A percentile compares a stretch with the other conserved stretches of the same genome.
Evolutionary conservation across 2,113 vertebrate genomes (phyloP).

Genomic region (Psettodes erumei): DNA sequence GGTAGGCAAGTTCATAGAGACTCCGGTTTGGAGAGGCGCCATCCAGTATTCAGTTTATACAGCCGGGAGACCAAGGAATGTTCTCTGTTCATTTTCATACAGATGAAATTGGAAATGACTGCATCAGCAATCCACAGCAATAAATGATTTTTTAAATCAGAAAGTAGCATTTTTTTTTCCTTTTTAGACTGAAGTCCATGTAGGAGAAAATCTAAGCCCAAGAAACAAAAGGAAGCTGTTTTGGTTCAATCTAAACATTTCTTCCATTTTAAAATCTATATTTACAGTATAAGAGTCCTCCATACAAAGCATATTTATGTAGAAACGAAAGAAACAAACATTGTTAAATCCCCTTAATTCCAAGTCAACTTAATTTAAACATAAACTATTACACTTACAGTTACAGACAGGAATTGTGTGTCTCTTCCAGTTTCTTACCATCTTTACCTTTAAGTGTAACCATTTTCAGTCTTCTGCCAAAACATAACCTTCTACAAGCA

Average conservation of each 20-base stretch:
- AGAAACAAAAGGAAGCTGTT: constrained; percentile 9
- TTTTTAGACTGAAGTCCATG: background rate
- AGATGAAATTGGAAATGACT: constrained; percentile 65
- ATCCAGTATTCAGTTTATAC: constrained; percentile 68
- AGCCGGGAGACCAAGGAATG: constrained; percentile 71
- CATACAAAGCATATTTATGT: background rate
- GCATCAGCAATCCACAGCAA: constrained; percentile 55
- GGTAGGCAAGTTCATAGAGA: constrained; percentile 56
- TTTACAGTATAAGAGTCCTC: background rate
- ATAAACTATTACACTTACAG: background rate
- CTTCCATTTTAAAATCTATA: constrained; percentile 25
- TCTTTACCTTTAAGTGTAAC: background rate
- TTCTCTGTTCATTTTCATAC: constrained; percentile 77
- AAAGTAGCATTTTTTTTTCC: background rate
- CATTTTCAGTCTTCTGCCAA: background rate
- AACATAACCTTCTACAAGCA: constrained; percentile 5
- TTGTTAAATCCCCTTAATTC: constrained; percentile 13
- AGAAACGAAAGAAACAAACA: constrained; percentile 2
- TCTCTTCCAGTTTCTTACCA: background rate
- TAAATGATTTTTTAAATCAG: constrained; percentile 44
- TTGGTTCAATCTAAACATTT: constrained; percentile 22
- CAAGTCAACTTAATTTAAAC: constrained; percentile 5
- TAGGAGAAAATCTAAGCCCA: background rate
- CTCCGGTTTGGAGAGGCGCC: constrained; percentile 56
- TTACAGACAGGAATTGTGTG: background rate